These are phyloP conservation scores for Aleiodes testaceus DNA, from an alignment of 2,888 invertebrate species.

Conservation along the genomic window DNA sequence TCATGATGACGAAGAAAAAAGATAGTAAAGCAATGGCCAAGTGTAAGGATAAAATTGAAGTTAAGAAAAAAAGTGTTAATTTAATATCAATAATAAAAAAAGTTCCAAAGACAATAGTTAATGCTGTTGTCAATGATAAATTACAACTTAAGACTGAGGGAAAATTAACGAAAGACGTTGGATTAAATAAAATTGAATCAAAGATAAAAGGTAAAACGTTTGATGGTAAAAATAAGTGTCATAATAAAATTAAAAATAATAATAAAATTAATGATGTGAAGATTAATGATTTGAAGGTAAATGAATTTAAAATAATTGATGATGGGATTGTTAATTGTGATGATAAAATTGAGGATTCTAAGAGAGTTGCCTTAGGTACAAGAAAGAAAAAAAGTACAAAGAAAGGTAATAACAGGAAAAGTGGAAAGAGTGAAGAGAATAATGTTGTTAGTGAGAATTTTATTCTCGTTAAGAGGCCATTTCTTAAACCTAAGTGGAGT, in stretches of 20 bases:
- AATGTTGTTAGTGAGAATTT: constrained; percentile 69
- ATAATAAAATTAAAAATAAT: constrained; percentile 42
- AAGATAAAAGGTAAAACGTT: constrained; percentile 47
- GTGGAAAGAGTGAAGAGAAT: constrained; percentile 65
- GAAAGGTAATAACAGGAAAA: constrained; percentile 70
- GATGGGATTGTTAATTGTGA: constrained; percentile 31
- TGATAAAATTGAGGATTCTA: constrained; percentile 50
- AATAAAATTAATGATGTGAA: background rate
- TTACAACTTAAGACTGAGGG: constrained; percentile 52
- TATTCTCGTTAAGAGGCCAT: constrained; percentile 70
- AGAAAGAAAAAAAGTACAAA: constrained; percentile 73
- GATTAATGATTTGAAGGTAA: background rate
- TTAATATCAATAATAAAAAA: constrained; percentile 62
- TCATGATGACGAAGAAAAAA: constrained; percentile 67
- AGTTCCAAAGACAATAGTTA: constrained; percentile 72
- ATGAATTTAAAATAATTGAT: constrained; percentile 26
- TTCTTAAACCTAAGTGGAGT: constrained; percentile 83
- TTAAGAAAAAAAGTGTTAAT: constrained; percentile 53
- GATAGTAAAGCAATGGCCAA: constrained; percentile 58
- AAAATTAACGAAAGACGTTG: constrained; percentile 49
- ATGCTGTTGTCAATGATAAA: constrained; percentile 58
- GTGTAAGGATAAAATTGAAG: constrained; percentile 57
- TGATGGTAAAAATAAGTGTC: constrained; percentile 32
- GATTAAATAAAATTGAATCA: constrained; percentile 50
- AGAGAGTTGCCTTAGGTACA: constrained; percentile 56